Conservation (phyloP, 2,888 invertebrate genomes). For the Phortica okadai region DNA sequence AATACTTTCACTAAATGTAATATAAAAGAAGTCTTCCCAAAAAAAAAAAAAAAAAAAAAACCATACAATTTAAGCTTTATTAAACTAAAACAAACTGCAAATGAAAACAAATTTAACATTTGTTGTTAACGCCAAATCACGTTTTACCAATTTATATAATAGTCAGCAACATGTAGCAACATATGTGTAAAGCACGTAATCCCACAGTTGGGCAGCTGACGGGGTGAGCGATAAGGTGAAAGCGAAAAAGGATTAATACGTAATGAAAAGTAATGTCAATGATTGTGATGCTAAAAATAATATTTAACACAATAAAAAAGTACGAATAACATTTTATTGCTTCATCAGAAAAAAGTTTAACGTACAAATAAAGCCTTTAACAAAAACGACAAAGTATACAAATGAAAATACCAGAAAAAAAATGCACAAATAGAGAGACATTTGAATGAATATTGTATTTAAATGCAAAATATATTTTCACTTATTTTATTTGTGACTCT, state of each 20-base stretch:
- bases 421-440: not conserved
- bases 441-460: constrained; percentile 18
- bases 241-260: not conserved
- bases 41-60: not conserved
- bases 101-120: constrained; percentile 3
- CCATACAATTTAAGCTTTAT: not conserved
- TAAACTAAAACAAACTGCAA: not conserved
- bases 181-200: not conserved
- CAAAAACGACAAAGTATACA: not conserved
- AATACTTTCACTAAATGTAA: not conserved
- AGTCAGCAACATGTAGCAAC: not conserved
- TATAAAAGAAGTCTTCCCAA: not conserved
- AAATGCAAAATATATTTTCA: constrained; percentile 23
- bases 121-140: constrained; percentile 6
- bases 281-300: constrained; percentile 10
- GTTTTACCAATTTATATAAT: constrained; percentile 9
- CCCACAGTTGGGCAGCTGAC: not conserved
- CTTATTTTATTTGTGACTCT: constrained; percentile 32
- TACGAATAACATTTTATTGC: constrained; percentile 54
- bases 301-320: constrained; percentile 38
- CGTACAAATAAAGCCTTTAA: not conserved
- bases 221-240: not conserved
- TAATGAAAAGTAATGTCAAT: constrained; percentile 18
- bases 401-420: not conserved
- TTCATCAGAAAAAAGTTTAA: constrained; percentile 51